Base-by-base conservation (phyloP, 2,888 invertebrate genomes). In the Clepsis dumicolana region DNA sequence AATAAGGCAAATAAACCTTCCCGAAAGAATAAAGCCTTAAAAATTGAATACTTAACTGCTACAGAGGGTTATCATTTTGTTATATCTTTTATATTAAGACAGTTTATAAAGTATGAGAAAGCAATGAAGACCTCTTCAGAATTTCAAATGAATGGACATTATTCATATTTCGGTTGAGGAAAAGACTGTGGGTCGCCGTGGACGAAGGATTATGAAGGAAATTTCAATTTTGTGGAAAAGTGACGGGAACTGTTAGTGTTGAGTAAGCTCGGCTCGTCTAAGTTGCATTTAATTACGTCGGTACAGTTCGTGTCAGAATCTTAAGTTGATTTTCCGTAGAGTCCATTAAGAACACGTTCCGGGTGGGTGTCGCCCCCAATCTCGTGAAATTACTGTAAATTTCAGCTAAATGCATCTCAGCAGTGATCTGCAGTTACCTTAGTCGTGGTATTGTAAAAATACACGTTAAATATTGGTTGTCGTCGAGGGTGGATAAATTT, bases 111-210 rank as follows among this genome's bases (percentile, higher is more conserved):
- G 78, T 82, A 83, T 79, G 77, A 77, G 80, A 81, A 81, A 83
- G 77, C 81, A 77, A 85, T 82, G 79, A 78, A 63, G 76, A 74
- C 78, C 82, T 85, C 78, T 77, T 86, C 82, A 85, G 86, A 85
- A 86, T 86, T 87, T 82, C 82, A 85, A 87, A 87, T 87, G 80
- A 83, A 84, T 80, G 77, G 77, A 83, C 78, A 76, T 85, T 83
- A 87, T 87, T 84, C 83, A 82, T 84, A 86, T 85, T 85, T 83
- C 80, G 82, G 80, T 80, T 74, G 78, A 78, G 74, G 78, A 76
- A 80, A 78, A 80, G 74, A 72, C 77, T 76, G 72, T 75, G 72
- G 78, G 74, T 73, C 74, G 71, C 74, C 73, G 72, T 75, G 73
- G 75, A 75, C 75, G 72, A 73, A 65, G 77, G 79, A 81, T 85